Evolutionary conservation across 2,888 invertebrate species (phyloP).

Genomic region (Melieria omissa): DNA sequence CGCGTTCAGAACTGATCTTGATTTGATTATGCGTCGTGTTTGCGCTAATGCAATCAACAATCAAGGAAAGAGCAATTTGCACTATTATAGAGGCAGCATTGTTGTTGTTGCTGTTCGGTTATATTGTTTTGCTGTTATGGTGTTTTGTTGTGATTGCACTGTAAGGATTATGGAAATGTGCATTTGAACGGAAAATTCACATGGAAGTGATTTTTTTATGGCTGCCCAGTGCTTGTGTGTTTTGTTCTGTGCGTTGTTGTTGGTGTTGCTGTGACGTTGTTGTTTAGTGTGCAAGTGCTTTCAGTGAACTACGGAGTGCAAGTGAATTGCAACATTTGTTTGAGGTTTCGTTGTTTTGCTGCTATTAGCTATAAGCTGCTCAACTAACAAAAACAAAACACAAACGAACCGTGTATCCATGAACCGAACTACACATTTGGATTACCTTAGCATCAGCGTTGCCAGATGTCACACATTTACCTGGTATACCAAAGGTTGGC

Average conservation of each 20-base stretch:
- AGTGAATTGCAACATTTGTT: conserved; percentile 52
- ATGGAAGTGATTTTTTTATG: conserved; percentile 28
- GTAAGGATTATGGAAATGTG: conserved; percentile 42
- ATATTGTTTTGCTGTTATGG: conserved; percentile 21
- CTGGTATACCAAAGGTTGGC: too few species aligned
- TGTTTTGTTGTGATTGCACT: conserved; percentile 23
- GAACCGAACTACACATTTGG: too few species aligned
- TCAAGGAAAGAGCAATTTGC: conserved; percentile 50
- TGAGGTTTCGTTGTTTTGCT: conserved; percentile 21
- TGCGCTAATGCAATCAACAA: conserved; percentile 55
- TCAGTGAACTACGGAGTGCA: conserved; percentile 19
- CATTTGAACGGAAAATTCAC: conserved; percentile 39
- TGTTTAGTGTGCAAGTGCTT: background rate
- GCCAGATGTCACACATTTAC: too few species aligned
- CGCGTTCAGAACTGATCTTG: conserved; percentile 17
- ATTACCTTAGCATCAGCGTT: too few species aligned
- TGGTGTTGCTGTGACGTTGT: background rate
- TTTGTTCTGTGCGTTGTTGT: conserved; percentile 14
- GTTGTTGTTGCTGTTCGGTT: conserved; percentile 23
- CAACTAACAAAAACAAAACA: conserved; percentile 27
- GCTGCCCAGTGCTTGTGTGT: conserved; percentile 6
- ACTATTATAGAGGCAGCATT: conserved; percentile 31
- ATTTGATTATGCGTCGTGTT: conserved; percentile 42
- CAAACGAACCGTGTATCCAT: background rate
- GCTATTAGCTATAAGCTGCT: conserved; percentile 37